Evolutionary conservation across 1,140 invertebrate genomes (phyloP).

Genomic region (Drosophila kanapiae): DNA sequence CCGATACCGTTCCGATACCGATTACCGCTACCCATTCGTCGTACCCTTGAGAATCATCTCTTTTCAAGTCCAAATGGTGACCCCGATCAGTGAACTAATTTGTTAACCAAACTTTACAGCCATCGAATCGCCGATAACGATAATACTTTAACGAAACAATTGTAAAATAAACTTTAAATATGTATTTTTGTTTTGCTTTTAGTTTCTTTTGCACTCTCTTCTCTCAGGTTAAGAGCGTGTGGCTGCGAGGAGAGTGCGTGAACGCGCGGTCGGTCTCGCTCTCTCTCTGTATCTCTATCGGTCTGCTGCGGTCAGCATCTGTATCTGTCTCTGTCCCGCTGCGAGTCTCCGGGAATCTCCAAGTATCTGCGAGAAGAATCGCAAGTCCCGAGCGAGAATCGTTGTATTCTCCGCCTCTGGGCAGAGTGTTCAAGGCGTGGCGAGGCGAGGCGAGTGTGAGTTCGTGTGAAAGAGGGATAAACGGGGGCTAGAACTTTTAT

Average conservation of each 20-base stretch:
- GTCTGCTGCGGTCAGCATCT: conserved; percentile 36
- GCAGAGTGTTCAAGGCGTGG: conserved; percentile 44
- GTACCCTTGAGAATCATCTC: conserved; percentile 60
- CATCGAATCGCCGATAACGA: conserved; percentile 40
- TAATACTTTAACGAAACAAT: conserved; percentile 51
- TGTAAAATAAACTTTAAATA: conserved; percentile 66
- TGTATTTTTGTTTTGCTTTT: conserved; percentile 69
- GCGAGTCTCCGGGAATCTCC: conserved; percentile 40
- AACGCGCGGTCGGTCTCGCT: conserved; percentile 41
- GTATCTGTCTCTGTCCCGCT: conserved; percentile 55
- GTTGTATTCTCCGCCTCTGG: conserved; percentile 37
- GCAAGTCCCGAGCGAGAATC: conserved; percentile 33
- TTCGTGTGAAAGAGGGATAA: conserved; percentile 59
- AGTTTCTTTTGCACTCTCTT: conserved; percentile 82
- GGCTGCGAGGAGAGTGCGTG: conserved; percentile 51
- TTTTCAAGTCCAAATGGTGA: conserved; percentile 62
- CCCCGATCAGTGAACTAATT: conserved; percentile 63
- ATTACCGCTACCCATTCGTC: conserved; percentile 50
- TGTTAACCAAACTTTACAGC: conserved; percentile 72
- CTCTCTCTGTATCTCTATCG: conserved; percentile 51
- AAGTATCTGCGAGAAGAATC: conserved; percentile 28
- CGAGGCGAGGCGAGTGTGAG: conserved; percentile 70
- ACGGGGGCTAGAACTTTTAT: conserved; percentile 46
- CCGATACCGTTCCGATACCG: conserved; percentile 29
- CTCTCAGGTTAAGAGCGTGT: conserved; percentile 76